These are phyloP conservation scores for Phrynocephalus forsythii DNA, from an alignment of 2,797 vertebrate species.

Conservation along the genomic window DNA sequence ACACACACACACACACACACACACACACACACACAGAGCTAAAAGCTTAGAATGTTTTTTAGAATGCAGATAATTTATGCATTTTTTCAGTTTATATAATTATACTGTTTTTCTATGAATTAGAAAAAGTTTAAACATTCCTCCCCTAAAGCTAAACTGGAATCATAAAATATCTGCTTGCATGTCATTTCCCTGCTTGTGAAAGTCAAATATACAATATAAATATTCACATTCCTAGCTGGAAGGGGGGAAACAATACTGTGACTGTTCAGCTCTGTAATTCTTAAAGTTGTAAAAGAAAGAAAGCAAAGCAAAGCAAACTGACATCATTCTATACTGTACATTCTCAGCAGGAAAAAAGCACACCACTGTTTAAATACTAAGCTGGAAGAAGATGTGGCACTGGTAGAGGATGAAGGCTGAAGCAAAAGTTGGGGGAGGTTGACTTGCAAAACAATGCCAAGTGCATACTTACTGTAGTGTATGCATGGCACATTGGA, in stretches of 20 bases:
- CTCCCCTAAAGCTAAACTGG: conserved; percentile 65
- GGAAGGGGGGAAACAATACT: conserved; percentile 77
- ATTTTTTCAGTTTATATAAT: conserved; percentile 50
- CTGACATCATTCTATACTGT: conserved; percentile 76
- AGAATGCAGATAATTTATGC: conserved; percentile 53
- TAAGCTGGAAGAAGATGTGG: conserved; percentile 69
- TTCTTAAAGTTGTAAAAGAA: conserved; percentile 27
- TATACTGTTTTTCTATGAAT: conserved; percentile 62
- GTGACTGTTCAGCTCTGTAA: conserved; percentile 74
- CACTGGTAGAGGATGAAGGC: conserved; percentile 49
- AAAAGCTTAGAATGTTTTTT: conserved; percentile 25
- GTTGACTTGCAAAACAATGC: conserved; percentile 45
- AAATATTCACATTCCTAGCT: conserved; percentile 81
- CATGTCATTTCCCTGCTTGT: conserved; percentile 73
- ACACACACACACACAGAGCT: too few relatives aligned
- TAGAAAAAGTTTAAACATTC: conserved; percentile 56
- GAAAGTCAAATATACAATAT: conserved; percentile 78
- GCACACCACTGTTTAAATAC: conserved; percentile 72
- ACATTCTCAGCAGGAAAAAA: conserved; percentile 75
- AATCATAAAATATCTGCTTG: conserved; percentile 73
- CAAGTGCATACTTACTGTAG: conserved; percentile 19
- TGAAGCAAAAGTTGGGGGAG: conserved; percentile 48
- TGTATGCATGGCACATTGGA: neutral
- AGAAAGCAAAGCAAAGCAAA: conserved; percentile 50
- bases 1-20: too few relatives aligned